Evolutionary conservation across 1,140 invertebrate species (phyloP).

Genomic region (Eufriesea mexicana): DNA sequence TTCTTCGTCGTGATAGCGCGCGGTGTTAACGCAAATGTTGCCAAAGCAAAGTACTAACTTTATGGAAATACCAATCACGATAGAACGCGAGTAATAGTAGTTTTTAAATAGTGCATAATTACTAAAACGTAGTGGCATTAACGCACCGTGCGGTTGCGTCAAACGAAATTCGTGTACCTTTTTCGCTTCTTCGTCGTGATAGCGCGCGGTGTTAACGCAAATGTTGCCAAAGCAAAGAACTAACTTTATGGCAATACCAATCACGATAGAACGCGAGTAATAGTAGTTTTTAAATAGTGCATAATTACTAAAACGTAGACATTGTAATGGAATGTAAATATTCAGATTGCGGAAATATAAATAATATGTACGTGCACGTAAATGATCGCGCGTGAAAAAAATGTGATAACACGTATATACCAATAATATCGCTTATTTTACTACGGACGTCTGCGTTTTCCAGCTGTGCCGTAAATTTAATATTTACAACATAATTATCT

Average conservation of each 20-base stretch:
- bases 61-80: not conserved
- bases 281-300: not conserved
- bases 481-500: not conserved
- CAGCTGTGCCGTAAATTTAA: not conserved
- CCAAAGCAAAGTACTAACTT: not conserved
- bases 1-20: too few species aligned
- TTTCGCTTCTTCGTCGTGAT: not conserved
- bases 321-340: not conserved
- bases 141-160: slow-evolving; percentile 10
- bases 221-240: not conserved
- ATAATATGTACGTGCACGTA: not conserved
- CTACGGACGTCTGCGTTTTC: too few species aligned
- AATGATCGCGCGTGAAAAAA: not conserved
- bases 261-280: not conserved
- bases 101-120: too few species aligned
- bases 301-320: not conserved
- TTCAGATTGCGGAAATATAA: not conserved
- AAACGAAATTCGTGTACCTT: not conserved
- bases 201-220: too few species aligned
- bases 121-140: slow-evolving; percentile 2
- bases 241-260: not conserved
- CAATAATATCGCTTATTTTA: too few species aligned
- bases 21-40: not conserved
- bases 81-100: too few species aligned
- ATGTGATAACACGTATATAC: not conserved